Evolutionary conservation across 2,113 vertebrate genomes (phyloP).

Genomic region (Vulpes lagopus): DNA sequence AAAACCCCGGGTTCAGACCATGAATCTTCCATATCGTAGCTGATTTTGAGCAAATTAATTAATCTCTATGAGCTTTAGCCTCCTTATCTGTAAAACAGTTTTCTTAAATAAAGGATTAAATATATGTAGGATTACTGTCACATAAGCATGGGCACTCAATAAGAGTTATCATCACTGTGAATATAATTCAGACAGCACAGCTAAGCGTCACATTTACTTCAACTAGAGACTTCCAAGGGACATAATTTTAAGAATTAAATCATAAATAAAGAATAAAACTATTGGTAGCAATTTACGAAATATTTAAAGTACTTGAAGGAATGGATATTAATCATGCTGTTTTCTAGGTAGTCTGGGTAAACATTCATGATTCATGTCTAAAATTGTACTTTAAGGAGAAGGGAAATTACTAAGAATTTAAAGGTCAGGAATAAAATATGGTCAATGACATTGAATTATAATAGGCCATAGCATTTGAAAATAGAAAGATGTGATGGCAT

Average conservation of each 20-base stretch:
- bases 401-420: conserved; percentile 7
- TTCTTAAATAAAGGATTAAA: not conserved
- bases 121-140: not conserved
- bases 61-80: not conserved
- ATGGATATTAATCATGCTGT: not conserved
- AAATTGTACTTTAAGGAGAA: conserved; percentile 31
- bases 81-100: not conserved
- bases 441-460: not conserved
- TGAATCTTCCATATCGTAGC: not conserved
- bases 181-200: not conserved
- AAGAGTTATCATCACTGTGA: not conserved
- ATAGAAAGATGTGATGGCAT: not conserved
- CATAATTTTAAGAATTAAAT: conserved; percentile 47
- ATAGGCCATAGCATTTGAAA: not conserved
- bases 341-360: conserved; percentile 33
- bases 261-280: conserved; percentile 4
- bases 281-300: not conserved
- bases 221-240: conserved; percentile 16
- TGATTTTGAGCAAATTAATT: not conserved
- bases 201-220: not conserved
- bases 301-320: conserved; percentile 36
- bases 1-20: not conserved
- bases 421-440: conserved; percentile 32
- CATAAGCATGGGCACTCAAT: not conserved
- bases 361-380: not conserved